Evolutionary conservation across 1,140 invertebrate genomes (phyloP).

Genomic region (Campoletis sonorensis): DNA sequence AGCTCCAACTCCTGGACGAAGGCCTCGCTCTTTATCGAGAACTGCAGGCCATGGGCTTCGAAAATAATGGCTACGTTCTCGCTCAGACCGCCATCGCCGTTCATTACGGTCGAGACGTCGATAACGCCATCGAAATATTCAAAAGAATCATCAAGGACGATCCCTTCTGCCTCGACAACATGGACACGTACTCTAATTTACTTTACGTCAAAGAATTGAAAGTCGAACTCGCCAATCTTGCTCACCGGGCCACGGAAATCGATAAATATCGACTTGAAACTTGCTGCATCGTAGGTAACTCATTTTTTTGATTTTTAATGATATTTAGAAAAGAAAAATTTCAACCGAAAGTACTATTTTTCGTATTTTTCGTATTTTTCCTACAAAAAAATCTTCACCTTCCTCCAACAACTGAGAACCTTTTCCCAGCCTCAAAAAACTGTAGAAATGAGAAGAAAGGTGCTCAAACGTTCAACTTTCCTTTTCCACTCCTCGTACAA

Average conservation of each 20-base stretch:
- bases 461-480: no score
- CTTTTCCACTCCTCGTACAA: no score
- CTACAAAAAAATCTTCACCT: no score
- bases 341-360: no score
- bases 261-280: constrained; percentile 99
- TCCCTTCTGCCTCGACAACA: constrained; percentile 95
- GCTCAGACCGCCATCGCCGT: constrained; percentile 94
- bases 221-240: constrained; percentile 94
- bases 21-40: constrained; percentile 89
- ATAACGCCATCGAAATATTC: constrained; percentile 91
- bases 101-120: constrained; percentile 95
- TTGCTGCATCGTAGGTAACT: constrained; percentile 96
- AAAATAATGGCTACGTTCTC: constrained; percentile 92
- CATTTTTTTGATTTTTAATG: constrained; percentile 18
- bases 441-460: no score
- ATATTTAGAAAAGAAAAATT: no score
- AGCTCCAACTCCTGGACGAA: constrained; percentile 93
- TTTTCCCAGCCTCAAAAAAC: no score
- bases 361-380: no score
- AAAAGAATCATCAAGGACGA: constrained; percentile 88
- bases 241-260: constrained; percentile 94
- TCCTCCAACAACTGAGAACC: no score
- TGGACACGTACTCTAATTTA: constrained; percentile 98
- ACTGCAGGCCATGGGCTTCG: constrained; percentile 88
- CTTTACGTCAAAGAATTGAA: constrained; percentile 96